phyloP scores from a whole-genome alignment of 2,113 vertebrate genomes.

The Thermophis baileyi region DNA sequence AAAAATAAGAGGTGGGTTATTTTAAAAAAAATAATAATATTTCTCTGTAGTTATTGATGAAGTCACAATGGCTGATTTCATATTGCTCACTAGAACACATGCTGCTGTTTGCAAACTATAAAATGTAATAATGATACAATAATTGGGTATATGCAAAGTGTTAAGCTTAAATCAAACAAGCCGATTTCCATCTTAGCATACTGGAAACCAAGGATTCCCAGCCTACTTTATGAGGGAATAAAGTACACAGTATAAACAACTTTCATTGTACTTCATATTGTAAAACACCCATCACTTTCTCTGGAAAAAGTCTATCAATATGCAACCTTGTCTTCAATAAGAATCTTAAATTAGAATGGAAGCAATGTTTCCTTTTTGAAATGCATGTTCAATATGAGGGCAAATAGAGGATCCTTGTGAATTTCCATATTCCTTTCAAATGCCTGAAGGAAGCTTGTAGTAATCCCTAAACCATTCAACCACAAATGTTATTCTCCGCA shows the following conservation, averaged over 20 bases:
- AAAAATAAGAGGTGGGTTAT: no score
- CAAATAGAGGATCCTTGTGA: background rate
- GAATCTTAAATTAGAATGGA: background rate
- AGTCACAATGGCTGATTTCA: background rate
- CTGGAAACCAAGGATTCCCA: background rate
- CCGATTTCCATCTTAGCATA: background rate
- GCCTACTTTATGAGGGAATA: background rate
- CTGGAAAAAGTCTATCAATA: background rate
- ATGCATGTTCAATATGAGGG: background rate
- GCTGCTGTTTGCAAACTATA: background rate
- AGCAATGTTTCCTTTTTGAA: background rate
- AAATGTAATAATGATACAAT: background rate
- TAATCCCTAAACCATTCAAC: background rate
- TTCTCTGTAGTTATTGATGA: background rate
- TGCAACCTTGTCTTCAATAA: background rate
- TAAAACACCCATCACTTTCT: background rate
- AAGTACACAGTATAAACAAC: background rate
- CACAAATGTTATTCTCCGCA: background rate
- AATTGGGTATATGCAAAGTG: background rate
- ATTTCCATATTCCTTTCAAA: background rate
- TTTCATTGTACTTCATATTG: background rate
- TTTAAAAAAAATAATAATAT: background rate
- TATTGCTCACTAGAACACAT: background rate
- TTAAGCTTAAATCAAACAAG: background rate
- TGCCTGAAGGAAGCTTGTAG: background rate